Conservation (phyloP, 2,797 vertebrate species). For the Sandelia bainsii region DNA sequence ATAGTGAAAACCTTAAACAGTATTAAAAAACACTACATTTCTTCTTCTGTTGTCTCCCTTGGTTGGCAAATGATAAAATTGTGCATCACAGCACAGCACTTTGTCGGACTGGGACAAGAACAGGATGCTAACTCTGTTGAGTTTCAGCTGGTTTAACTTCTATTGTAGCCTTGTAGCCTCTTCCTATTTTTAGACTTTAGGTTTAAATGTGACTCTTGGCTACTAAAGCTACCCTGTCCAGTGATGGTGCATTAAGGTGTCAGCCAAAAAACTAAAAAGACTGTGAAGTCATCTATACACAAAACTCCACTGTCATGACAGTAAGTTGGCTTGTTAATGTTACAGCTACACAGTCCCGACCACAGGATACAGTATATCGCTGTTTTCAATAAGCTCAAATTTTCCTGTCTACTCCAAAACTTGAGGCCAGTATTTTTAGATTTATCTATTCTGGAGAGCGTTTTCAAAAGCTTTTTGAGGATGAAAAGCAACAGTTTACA, state of each 20-base stretch:
- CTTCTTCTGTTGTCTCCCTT: background rate
- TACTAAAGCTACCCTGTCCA: background rate
- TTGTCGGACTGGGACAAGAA: too few relatives aligned
- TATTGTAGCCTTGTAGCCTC: background rate
- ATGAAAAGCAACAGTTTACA: too few relatives aligned
- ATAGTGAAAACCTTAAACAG: background rate
- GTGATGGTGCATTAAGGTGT: background rate
- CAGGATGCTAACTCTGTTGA: background rate
- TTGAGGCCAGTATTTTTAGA: background rate
- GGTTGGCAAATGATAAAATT: background rate
- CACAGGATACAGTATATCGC: too few relatives aligned
- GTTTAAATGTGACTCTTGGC: background rate
- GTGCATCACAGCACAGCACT: background rate
- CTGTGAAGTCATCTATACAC: background rate
- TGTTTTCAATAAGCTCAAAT: too few relatives aligned
- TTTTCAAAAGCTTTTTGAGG: too few relatives aligned
- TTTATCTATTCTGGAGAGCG: background rate
- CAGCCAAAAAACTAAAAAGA: conserved; percentile 8
- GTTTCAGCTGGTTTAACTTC: conserved; percentile 10
- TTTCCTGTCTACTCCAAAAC: too few relatives aligned
- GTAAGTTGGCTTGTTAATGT: too few relatives aligned
- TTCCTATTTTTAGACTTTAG: too few relatives aligned
- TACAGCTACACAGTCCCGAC: too few relatives aligned
- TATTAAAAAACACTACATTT: background rate
- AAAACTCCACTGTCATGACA: too few relatives aligned